Base-by-base conservation (phyloP, 2,888 invertebrate species). In the Heliconius charithonia region DNA sequence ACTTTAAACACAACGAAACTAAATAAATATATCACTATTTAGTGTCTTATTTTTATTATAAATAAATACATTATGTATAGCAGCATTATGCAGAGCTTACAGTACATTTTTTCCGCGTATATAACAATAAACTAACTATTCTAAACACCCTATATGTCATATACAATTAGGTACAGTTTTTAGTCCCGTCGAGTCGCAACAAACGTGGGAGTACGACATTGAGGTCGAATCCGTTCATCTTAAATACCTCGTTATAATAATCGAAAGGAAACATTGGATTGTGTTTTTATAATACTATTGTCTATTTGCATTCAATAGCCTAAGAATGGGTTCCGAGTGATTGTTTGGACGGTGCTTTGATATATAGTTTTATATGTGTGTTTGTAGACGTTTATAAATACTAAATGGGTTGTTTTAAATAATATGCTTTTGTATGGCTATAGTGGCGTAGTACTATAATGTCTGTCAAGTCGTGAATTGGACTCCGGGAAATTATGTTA, bases 221-320 rank as follows among this genome's bases (percentile, higher is more conserved):
- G 80, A 80, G 80, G 78, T 80, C 77, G 66, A 77, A 81, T 72
- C 76, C 76, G 76, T 72, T 76, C 73, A 73, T 72, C 77, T 73
- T 72, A 74, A 74, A 74, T 74, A 74, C 74, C 63, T 74, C 65
- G 74, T 74, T 65, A 62, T 74, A 74, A 74, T 74, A 25, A 74
- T 74, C 77, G 76, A 82, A 80, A 81, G 82, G 82, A 80, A 82
- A 79, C 77, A 80, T 70, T 86, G 85, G 86, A 84, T 84, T 84
- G 83, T 83, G 82, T 80, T 66, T 83, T 80, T 83, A 82, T 82
- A 83, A 82, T 84, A 79, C 84, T 81, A 85, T 85, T 86, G 86
- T 86, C 85, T 87, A 84, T 86, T 86, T 87, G 84, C 85, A 85
- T 86, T 86, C 84, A 86, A 85, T 84, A 80, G 83, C 75, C 79